phyloP scores from a whole-genome alignment of 2,888 invertebrate genomes.

The Synergus itoensis region DNA sequence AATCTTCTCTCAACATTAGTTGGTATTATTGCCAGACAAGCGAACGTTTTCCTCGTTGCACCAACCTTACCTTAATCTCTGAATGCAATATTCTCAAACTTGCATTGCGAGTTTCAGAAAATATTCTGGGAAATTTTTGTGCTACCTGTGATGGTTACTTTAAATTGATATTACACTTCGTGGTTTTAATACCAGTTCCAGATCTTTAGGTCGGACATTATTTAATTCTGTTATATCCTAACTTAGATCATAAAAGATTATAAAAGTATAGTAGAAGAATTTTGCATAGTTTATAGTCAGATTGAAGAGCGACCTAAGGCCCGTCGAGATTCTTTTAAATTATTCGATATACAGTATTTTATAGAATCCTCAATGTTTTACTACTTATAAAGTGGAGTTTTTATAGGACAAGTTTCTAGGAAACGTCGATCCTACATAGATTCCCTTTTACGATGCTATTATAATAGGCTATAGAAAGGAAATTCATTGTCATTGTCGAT shows the following conservation, averaged over 20 bases:
- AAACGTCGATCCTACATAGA: constrained; percentile 5
- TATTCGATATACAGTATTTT: not conserved
- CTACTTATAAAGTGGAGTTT: constrained; percentile 19
- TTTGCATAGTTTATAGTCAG: not conserved
- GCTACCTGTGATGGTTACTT: not conserved
- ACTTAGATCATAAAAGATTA: not conserved
- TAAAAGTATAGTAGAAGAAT: not conserved
- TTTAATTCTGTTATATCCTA: not conserved
- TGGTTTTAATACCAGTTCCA: not conserved
- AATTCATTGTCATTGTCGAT: constrained; percentile 19
- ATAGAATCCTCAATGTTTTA: not conserved
- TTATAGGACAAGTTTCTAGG: constrained; percentile 5
- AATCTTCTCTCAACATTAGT: too few relatives aligned
- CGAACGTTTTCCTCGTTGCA: too few relatives aligned
- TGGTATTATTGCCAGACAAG: too few relatives aligned
- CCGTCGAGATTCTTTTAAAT: not conserved
- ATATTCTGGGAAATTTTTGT: too few relatives aligned
- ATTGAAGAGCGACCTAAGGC: not conserved
- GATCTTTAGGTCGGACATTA: not conserved
- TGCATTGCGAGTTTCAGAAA: too few relatives aligned
- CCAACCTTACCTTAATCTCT: too few relatives aligned
- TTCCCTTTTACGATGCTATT: constrained; percentile 28
- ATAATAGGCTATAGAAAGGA: constrained; percentile 6
- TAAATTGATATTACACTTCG: not conserved
- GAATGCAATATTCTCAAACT: too few relatives aligned